Evolutionary conservation across 1,140 invertebrate genomes (phyloP).

Genomic region (Reticulitermes speratus): DNA sequence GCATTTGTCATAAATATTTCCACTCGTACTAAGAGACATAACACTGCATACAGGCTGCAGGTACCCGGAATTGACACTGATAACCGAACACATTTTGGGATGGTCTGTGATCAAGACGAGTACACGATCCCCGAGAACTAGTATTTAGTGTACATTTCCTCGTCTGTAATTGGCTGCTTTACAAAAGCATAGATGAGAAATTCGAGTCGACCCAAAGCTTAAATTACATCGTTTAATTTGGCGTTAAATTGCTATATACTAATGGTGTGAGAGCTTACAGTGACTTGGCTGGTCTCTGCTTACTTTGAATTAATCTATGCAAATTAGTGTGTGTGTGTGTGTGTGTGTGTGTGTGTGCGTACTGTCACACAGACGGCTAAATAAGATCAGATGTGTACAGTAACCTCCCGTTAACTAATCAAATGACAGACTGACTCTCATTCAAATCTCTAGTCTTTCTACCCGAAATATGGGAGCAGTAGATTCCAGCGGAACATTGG

Average conservation of each 20-base stretch:
- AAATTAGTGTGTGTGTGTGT: not conserved
- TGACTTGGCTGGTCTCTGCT: not conserved
- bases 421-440: too few species aligned
- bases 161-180: conserved; percentile 10
- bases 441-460: too few species aligned
- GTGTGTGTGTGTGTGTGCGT: not conserved
- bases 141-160: not conserved
- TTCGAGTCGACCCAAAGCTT: not conserved
- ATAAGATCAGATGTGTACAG: not conserved
- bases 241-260: conserved; percentile 13
- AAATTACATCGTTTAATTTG: conserved; percentile 17
- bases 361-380: not conserved
- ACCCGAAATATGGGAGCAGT: too few species aligned
- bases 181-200: not conserved
- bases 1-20: too few species aligned
- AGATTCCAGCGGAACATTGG: too few species aligned
- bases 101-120: not conserved
- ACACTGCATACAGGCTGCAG: too few species aligned
- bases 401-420: too few species aligned
- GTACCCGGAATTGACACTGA: not conserved
- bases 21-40: too few species aligned
- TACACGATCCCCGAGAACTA: not conserved
- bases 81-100: not conserved
- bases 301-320: conserved; percentile 15
- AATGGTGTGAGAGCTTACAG: not conserved